These are phyloP conservation scores for Astreopora myriophthalma DNA, from an alignment of 64 coral and sea anemone species.

Conservation along the genomic window DNA sequence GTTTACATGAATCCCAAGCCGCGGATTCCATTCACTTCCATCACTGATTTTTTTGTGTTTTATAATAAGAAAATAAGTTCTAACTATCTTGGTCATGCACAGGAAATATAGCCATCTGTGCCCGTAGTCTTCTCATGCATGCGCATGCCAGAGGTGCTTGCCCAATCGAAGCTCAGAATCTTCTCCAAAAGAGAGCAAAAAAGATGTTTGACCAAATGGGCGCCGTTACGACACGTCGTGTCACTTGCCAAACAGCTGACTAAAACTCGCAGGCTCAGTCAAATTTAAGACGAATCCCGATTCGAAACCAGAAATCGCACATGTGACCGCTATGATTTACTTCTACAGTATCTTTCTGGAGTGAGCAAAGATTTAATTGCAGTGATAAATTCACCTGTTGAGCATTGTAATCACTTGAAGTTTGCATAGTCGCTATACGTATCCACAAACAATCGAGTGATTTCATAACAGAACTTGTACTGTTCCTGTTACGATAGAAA, in stretches of 20 bases:
- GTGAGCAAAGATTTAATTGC: not conserved
- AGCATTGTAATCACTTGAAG: not conserved
- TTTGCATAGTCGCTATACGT: conserved; percentile 61
- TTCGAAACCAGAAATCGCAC: not conserved
- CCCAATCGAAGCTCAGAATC: no score
- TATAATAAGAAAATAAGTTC: not conserved
- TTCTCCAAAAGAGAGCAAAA: no score
- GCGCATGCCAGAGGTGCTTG: no score
- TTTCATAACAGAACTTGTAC: conserved; percentile 71
- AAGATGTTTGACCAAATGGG: not conserved
- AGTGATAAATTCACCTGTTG: not conserved
- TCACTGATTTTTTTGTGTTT: not conserved
- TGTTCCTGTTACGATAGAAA: conserved; percentile 31
- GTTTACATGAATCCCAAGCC: no score
- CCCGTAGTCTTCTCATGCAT: not conserved
- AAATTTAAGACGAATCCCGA: not conserved
- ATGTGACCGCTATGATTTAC: not conserved
- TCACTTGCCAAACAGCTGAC: not conserved
- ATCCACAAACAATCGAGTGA: conserved; percentile 57
- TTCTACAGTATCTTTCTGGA: not conserved
- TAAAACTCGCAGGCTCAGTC: not conserved
- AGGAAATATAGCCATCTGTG: not conserved
- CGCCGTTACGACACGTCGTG: not conserved
- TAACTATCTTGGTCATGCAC: not conserved
- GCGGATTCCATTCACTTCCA: no score